Evolutionary conservation across 2,888 invertebrate genomes (phyloP), one percentile per base, ranked within the genome.

Genomic region (Patella caerulea): DNA sequence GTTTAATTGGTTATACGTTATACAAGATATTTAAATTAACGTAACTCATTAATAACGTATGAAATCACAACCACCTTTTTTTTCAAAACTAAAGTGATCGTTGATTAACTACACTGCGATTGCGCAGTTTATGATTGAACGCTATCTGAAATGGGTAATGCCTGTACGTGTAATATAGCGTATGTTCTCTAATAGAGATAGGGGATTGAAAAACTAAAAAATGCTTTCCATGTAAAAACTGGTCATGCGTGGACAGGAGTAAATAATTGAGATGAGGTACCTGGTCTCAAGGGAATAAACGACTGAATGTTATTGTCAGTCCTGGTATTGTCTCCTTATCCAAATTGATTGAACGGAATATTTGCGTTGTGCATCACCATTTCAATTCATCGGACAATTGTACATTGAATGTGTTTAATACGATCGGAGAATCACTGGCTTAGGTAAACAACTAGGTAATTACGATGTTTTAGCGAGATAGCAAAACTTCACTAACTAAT

Each of bases 301-400:
- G 19, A 65, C 65, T 65, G 24, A 24, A 19, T 65, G 65, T 65
- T 65, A 65, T 65, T 65, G 65, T 65, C 65, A 65, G 65, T 4
- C 9, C 65, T 24, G 19, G 24, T 24, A 45, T 45, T 45, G 19
- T 19, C 24, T 15, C 12, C 65, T 65, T 65, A 65, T 65, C 65
- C 19, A 65, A 65, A 65, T 65, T 19, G 65, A 65, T 65, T 65
- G 65, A 24, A 24, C 19, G 65, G 19, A 65, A 65, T 65, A 24
- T 65, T 65, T 65, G 65, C 65, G 65, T 65, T 65, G 65, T 65
- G 65, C 65, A 65, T 19, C 65, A 65, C 65, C 19, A 24, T 65
- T 65, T 65, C 65, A 24, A 65, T 65, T 65, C 65, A 65, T 19
- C 3, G 19, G 65, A 65, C 65, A 65, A 65, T 65, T 65, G 24